Evolutionary conservation across 2,113 vertebrate species (phyloP), one percentile per base, ranked within the genome.

Genomic region (Tor tambroides): DNA sequence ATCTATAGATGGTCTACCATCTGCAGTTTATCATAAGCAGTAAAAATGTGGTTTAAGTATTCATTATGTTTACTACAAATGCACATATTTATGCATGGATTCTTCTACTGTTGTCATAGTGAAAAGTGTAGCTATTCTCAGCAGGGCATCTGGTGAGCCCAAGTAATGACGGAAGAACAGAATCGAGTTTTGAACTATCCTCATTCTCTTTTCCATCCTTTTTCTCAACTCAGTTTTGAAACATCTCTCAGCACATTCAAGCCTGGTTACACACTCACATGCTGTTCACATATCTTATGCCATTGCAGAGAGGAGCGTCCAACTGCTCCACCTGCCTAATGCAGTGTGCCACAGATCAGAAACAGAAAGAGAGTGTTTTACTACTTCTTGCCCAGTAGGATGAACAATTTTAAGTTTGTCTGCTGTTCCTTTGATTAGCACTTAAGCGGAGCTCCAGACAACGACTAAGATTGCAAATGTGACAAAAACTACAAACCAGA

Each of bases 151-250:
- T 78, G 9, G 19, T 41, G 69, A 41, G 35, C 35, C 69, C 69
- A 72, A 19, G 74, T 46, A 46, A 77, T n/a, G 17, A 56, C 5
- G 4, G 26, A 23, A 76, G 41, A 43, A 59, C 51, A 80, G 21
- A 23, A 59, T 14, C 6, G 51, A 63, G 56, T 46, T 49, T 78
- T 51, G 32, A 32, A 26, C 14, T 65, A 23, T 63, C 79, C 79
- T 43, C 21, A 61, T 26, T 65, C n/a, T 63, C 6, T 65, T 61
- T 19, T 46, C 77, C 77, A 59, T 38, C 30, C 10, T 59, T 14
- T 81, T 81, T 38, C 7, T 81, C 35, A 6, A 8, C 17, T 74
- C 30, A 67, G 46, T 54, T 46, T 88, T 80, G 82, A 80, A 77
- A 67, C 23, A 41, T 79, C 43, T 80, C 28, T 72, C 19, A 83